Base-by-base conservation (phyloP, 2,113 vertebrate species). In the Atherinomorus stipes region DNA sequence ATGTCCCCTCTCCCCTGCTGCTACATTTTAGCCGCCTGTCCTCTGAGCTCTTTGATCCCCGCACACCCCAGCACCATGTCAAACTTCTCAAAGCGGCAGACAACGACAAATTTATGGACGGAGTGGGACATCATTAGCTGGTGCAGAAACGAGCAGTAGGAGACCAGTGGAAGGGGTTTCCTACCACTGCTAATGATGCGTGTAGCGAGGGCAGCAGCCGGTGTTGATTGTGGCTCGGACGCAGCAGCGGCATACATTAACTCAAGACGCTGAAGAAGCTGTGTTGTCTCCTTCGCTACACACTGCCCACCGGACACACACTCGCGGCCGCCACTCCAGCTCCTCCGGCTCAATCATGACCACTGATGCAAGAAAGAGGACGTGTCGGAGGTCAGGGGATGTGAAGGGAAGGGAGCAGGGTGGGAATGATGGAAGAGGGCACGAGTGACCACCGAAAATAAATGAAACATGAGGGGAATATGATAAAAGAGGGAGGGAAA, bases 121-220 rank as follows among this genome's bases (percentile, higher is more conserved):
- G 65, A 85, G 77, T 61, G 88, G 90, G 89, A 89, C 88, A 76
- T 93, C 87, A 87, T 92, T 93, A 93, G 83, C 61, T 1, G 71
- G 80, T 65, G 74, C 65, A 78, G 76, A 78, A 71, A 72, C 51
- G 28, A 72, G 65, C 38, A 61, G 76, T 70, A 62, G 78, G 69
- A 83, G 72, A 81, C 57, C 76, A 8, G 80, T 7, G 71, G 74
- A 78, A 69, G 77, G 85, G 77, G 61, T 81, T 82, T 80, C 79
- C 76, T 68, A 71, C 73, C 62, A 7, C 80, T 11, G 81, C 70
- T 91, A 85, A 90, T 90, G 88, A 91, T 80, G 81, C 83, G 74
- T 77, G 82, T 64, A 75, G 85, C 49, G 71, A 86, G 84, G 84
- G 71, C 78, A 77, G 78, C 62, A 64, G 73, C 62, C 40, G 64